Evolutionary conservation across 2,888 invertebrate genomes (phyloP), one percentile per base, ranked within the genome.

Genomic region (Stenurella melanura): DNA sequence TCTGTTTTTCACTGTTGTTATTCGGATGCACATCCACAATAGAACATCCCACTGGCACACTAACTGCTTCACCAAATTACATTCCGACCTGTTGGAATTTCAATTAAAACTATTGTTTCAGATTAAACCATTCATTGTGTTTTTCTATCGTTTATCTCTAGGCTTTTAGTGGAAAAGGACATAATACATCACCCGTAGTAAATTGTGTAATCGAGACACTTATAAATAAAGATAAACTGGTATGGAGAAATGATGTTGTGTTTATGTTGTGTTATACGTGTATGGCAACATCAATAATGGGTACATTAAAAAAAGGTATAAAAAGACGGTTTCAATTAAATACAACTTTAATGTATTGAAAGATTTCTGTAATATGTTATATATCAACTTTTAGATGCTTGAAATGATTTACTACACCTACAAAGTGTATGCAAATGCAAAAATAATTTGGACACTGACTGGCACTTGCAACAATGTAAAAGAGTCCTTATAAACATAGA

Each of bases 1-100:
- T 87, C 88, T 87, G 85, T 86, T 85, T 85, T 81, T 83, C 84
- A 85, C 84, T 82, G 83, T 83, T 80, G 82, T 81, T 82, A 83
- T 80, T 81, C 80, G 80, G 81, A 82, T 78, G 82, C 83, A 84
- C 85, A 85, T 85, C 82, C 85, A 86, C 85, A 81, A 75, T 72
- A 81, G 81, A 80, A 78, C 80, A 77, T 81, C 81, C 81, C 82
- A 80, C 78, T 78, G 78, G 75, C 79, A 78, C 81, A 76, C 76
- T 77, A 77, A 79, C 74, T 77, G 78, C 78, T 81, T 73, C 78
- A 76, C 82, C 79, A 78, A 78, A 81, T 83, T 82, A 83, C 83
- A 83, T 83, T 81, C 80, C 83, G 81, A 82, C 83, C 83, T 83
- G 83, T 82, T 80, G 79, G 75, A 82, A 82, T 81, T 83, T 80